Conservation (phyloP, 2,113 vertebrate species). For the Dolichotis patagonum region DNA sequence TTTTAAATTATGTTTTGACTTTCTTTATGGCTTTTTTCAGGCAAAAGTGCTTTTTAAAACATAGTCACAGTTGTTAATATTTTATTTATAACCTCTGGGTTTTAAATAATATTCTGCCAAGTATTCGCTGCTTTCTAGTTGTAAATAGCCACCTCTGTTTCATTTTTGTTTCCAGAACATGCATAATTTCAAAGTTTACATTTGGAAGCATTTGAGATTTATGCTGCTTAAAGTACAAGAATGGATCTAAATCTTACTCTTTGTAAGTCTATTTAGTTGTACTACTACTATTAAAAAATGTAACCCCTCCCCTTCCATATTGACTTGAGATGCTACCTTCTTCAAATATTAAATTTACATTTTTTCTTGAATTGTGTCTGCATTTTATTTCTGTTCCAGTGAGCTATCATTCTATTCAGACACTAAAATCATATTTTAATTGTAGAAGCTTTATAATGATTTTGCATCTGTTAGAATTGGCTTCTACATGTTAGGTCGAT, state of each 20-base stretch:
- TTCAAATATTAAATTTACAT: not conserved
- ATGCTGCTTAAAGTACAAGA: not conserved
- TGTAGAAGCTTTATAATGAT: not conserved
- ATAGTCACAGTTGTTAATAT: not conserved
- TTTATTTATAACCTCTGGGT: not conserved
- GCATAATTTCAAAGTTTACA: not conserved
- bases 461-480: not conserved
- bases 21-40: not conserved
- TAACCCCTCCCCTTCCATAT: not conserved
- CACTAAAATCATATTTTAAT: not conserved
- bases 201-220: not conserved
- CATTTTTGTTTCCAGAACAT: not conserved
- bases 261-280: not conserved
- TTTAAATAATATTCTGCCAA: slow-evolving; percentile 3
- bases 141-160: not conserved
- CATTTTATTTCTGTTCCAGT: slow-evolving; percentile 2
- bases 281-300: not conserved
- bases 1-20: not conserved
- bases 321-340: not conserved
- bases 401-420: not conserved
- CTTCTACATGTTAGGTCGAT: not conserved
- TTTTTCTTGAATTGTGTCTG: not conserved
- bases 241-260: slow-evolving; percentile 22
- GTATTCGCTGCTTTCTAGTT: not conserved
- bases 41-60: not conserved